These are phyloP conservation scores for Aegithalos caudatus DNA, from an alignment of 2,113 vertebrate species.

Conservation along the genomic window DNA sequence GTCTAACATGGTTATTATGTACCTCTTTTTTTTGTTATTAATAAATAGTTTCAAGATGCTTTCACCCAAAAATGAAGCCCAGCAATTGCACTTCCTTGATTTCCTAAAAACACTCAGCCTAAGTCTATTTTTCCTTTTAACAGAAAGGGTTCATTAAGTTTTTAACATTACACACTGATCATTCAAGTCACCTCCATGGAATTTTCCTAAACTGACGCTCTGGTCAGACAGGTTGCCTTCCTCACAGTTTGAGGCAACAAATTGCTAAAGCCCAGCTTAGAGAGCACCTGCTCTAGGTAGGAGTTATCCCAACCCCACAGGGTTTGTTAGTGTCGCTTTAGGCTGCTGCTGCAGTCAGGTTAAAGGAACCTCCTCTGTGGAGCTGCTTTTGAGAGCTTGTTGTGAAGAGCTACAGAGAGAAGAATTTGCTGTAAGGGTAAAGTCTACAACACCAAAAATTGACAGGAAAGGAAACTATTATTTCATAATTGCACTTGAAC, in stretches of 20 bases:
- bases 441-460: not conserved
- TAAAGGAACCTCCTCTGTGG: not conserved
- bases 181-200: not conserved
- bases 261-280: not conserved
- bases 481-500: not conserved
- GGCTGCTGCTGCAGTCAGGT: not conserved
- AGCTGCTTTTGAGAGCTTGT: not conserved
- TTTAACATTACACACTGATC: not conserved
- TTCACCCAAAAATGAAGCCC: not conserved
- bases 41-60: not conserved
- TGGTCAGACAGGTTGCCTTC: not conserved
- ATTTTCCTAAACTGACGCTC: not conserved
- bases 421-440: not conserved
- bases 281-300: not conserved
- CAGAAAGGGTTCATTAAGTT: not conserved
- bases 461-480: not conserved
- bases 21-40: not conserved
- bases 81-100: fast-evolving
- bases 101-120: fast-evolving
- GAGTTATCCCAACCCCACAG: not conserved
- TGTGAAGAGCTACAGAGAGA: not conserved
- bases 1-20: not conserved
- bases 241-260: not conserved
- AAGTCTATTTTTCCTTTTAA: not conserved
- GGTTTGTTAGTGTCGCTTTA: not conserved